phyloP scores from a whole-genome alignment of 2,888 invertebrate genomes.

The Galeruca laticollis region DNA sequence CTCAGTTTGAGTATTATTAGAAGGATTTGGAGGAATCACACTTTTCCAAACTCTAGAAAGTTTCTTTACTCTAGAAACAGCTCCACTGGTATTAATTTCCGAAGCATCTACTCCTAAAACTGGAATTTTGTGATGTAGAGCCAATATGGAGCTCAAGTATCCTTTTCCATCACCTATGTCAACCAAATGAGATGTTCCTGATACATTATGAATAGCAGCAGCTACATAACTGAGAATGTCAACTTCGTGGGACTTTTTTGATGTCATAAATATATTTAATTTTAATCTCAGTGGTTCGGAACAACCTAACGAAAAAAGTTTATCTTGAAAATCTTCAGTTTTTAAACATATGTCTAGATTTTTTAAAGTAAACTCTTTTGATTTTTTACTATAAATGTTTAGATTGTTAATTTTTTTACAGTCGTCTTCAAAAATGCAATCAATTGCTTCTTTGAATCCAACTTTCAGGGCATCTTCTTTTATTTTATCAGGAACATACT shows the following conservation, averaged over 20 bases:
- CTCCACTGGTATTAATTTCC: constrained; percentile 75
- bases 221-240: constrained; percentile 75
- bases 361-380: constrained; percentile 58
- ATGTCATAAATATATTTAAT: constrained; percentile 80
- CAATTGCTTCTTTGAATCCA: constrained; percentile 66
- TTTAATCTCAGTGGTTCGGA: constrained; percentile 61
- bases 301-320: constrained; percentile 60
- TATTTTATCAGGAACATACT: constrained; percentile 70
- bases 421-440: constrained; percentile 68
- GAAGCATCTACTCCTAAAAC: constrained; percentile 88
- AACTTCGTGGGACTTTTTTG: constrained; percentile 87
- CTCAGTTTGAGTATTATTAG: background rate
- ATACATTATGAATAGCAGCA: constrained; percentile 67
- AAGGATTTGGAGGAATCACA: constrained; percentile 30
- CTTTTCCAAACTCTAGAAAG: constrained; percentile 65
- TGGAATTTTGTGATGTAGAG: constrained; percentile 76
- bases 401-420: constrained; percentile 52
- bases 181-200: constrained; percentile 70
- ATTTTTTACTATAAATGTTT: constrained; percentile 55
- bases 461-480: constrained; percentile 67
- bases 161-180: constrained; percentile 94
- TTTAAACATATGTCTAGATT: constrained; percentile 66
- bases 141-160: constrained; percentile 81
- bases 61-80: constrained; percentile 70
- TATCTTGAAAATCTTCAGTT: constrained; percentile 63